Evolutionary conservation across 2,797 vertebrate genomes (phyloP).

Genomic region (Margarornis squamiger): DNA sequence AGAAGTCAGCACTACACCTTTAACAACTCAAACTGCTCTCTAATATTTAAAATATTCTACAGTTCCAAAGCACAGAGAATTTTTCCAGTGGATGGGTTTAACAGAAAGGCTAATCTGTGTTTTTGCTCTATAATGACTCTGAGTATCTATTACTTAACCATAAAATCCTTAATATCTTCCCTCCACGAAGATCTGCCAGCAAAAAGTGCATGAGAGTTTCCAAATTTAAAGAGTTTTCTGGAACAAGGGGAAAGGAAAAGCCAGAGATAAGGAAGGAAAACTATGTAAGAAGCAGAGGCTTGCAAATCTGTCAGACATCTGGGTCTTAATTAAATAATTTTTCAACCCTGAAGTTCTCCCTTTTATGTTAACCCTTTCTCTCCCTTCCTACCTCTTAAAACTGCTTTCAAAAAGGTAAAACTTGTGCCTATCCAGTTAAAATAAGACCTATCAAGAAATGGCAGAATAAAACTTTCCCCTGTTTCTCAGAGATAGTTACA

Average conservation of each 20-base stretch:
- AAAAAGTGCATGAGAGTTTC: background rate
- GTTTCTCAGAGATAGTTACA: background rate
- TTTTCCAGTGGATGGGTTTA: slow-evolving; percentile 5
- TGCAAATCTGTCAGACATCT: slow-evolving; percentile 56
- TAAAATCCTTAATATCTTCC: background rate
- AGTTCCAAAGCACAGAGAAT: background rate
- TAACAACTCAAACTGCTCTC: background rate
- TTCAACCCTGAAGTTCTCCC: slow-evolving; percentile 10
- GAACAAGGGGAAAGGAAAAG: slow-evolving; percentile 32
- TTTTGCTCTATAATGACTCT: background rate
- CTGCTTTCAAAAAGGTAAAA: background rate
- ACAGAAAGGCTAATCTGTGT: slow-evolving; percentile 8
- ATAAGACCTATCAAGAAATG: background rate
- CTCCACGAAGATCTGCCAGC: background rate
- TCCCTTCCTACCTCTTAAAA: background rate
- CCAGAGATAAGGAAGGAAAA: slow-evolving; percentile 51
- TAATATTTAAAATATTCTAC: background rate
- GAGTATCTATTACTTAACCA: background rate
- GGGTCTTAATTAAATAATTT: slow-evolving; percentile 47
- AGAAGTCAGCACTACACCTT: background rate
- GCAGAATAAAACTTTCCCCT: background rate
- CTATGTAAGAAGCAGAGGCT: slow-evolving; percentile 32
- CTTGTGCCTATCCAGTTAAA: background rate
- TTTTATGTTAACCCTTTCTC: background rate
- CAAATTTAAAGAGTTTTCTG: slow-evolving; percentile 28